Evolutionary conservation across 2,888 invertebrate species (phyloP).

Genomic region (Eupithecia pulchellata): DNA sequence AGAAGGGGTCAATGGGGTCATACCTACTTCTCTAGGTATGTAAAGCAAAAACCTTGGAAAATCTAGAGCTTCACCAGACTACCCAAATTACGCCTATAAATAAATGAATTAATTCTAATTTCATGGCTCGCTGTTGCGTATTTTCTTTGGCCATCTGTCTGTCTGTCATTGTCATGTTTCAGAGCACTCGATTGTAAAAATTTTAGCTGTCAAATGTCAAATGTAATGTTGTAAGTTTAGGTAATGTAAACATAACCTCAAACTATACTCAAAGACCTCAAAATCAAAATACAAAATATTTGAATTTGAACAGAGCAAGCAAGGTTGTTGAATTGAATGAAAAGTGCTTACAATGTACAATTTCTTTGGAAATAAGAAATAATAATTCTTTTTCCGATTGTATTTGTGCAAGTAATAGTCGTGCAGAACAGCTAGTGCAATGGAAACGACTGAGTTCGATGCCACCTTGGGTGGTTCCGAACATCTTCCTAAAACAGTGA

Average conservation of each 20-base stretch:
- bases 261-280: no score
- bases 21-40: no score
- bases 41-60: no score
- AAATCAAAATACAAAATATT: background rate
- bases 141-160: background rate
- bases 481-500: slow-evolving; percentile 83
- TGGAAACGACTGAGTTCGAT: slow-evolving; percentile 73
- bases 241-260: background rate
- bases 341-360: background rate
- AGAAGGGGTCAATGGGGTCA: no score
- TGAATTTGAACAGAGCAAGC: background rate
- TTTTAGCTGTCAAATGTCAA: background rate
- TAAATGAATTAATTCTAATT: no score
- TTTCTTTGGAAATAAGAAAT: background rate
- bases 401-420: background rate
- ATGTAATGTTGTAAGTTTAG: no score
- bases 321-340: background rate
- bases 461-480: slow-evolving; percentile 73
- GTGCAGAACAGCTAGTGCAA: slow-evolving; percentile 41
- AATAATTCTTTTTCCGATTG: background rate
- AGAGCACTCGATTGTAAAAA: background rate
- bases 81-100: no score
- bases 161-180: background rate
- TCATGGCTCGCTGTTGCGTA: no score
- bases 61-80: no score